Evolutionary conservation across 1,140 invertebrate species (phyloP), one percentile per base, ranked within the genome.

Genomic region (Trichogramma pretiosum): DNA sequence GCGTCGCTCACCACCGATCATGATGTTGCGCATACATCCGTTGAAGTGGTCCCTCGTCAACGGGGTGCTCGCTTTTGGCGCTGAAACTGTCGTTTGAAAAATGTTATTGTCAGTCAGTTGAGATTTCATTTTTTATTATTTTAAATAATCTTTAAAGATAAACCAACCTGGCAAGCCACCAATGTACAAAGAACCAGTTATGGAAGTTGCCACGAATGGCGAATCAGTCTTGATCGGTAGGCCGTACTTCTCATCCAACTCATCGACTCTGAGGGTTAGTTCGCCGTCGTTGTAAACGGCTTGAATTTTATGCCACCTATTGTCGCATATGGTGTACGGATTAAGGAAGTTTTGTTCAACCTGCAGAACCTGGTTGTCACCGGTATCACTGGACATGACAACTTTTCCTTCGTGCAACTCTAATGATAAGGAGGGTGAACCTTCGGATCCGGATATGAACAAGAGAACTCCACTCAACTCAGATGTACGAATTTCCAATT

Each of bases 11-110:
- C 66, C 72, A 48, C 80, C 76, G 43, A 93, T 83, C 43, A 78
- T 78, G 8, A 94, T 76, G 59, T 93, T 91, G 33, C 85, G 75
- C 57, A 96, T 87, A 74, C 92, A 96, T 8, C 92, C 92, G 61
- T 86, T 87, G 68, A 95, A 94, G 60, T 89, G 89, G 52, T 89
- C 86, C 55, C 75, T 76, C 33, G 72, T 79, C 59, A 76, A 73
- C 40, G 82, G 67, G 19, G 79, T 87, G 54, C 77, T 82, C n/a
- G n/a, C 57, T 69, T 81, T 42, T 2, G 74, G 77, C 48, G 79
- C 82, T 53, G 77, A 70, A 51, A 79, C 85, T 87, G 56, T 73
- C n/a, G n/a, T n/a, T n/a, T n/a, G n/a, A n/a, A n/a, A n/a, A n/a
- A n/a, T n/a, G n/a, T n/a, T n/a, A n/a, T n/a, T n/a, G n/a, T n/a